These are phyloP conservation scores for Hestina assimilis DNA, from an alignment of 1,140 invertebrate genomes.

Conservation along the genomic window DNA sequence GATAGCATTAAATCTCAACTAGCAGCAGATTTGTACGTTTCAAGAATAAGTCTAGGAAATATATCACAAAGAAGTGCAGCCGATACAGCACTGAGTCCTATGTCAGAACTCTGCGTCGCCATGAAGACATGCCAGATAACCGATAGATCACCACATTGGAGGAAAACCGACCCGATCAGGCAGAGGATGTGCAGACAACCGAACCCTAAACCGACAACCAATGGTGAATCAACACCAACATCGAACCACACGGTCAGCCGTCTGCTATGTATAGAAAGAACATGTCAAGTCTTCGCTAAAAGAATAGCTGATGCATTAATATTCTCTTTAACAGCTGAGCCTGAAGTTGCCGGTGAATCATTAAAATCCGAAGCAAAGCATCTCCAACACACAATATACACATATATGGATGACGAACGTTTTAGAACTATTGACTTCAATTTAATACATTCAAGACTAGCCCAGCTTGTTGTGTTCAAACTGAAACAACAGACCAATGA, in stretches of 20 bases:
- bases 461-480: constrained; percentile 79
- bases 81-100: constrained; percentile 70
- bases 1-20: constrained; percentile 51
- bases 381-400: constrained; percentile 81
- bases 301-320: constrained; percentile 77
- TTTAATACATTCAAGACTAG: constrained; percentile 81
- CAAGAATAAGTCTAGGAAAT: constrained; percentile 49
- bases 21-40: constrained; percentile 47
- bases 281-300: constrained; percentile 83
- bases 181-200: constrained; percentile 60
- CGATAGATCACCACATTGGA: constrained; percentile 49
- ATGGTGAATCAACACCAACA: constrained; percentile 46
- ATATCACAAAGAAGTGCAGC: constrained; percentile 40
- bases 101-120: constrained; percentile 79
- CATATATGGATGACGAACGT: constrained; percentile 82
- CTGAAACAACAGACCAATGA: constrained; percentile 58
- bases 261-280: constrained; percentile 82
- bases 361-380: constrained; percentile 82
- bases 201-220: constrained; percentile 34
- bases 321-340: constrained; percentile 62
- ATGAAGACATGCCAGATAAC: constrained; percentile 77
- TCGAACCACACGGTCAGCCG: constrained; percentile 74
- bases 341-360: constrained; percentile 63
- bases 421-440: constrained; percentile 81
- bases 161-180: constrained; percentile 58